These are phyloP conservation scores for Drosophila sordidula DNA, from an alignment of 2,888 invertebrate genomes.

Conservation along the genomic window DNA sequence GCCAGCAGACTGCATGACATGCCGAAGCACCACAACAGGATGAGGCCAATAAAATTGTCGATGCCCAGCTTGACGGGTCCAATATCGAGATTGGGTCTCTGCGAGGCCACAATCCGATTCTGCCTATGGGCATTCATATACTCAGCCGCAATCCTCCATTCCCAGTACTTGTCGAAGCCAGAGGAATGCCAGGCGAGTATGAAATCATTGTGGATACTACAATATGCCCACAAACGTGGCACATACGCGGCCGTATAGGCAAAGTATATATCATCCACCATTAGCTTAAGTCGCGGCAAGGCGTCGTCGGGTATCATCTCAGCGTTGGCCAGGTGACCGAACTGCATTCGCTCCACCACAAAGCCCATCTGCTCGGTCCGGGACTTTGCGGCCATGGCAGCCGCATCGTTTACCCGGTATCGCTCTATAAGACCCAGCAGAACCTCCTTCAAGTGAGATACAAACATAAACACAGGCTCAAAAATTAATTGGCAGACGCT, in stretches of 20 bases:
- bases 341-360: constrained; percentile 88
- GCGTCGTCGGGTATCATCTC: constrained; percentile 88
- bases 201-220: constrained; percentile 86
- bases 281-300: constrained; percentile 86
- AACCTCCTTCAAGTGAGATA: constrained; percentile 44
- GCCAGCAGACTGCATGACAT: constrained; percentile 59
- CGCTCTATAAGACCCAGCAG: constrained; percentile 50
- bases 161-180: constrained; percentile 88
- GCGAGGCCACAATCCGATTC: constrained; percentile 68
- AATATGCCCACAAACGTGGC: constrained; percentile 88
- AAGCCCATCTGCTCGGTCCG: constrained; percentile 86
- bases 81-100: constrained; percentile 54
- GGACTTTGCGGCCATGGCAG: constrained; percentile 82
- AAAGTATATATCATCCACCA: constrained; percentile 89
- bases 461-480: neutral
- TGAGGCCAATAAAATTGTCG: constrained; percentile 76
- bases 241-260: constrained; percentile 88
- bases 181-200: constrained; percentile 87
- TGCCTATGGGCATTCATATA: constrained; percentile 74
- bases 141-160: constrained; percentile 84
- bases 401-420: constrained; percentile 55
- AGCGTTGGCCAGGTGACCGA: constrained; percentile 88
- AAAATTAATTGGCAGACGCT: neutral
- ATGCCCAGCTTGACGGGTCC: constrained; percentile 74
- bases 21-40: constrained; percentile 77